Base-by-base conservation (phyloP, 1,140 invertebrate genomes). In the Ips typographus region DNA sequence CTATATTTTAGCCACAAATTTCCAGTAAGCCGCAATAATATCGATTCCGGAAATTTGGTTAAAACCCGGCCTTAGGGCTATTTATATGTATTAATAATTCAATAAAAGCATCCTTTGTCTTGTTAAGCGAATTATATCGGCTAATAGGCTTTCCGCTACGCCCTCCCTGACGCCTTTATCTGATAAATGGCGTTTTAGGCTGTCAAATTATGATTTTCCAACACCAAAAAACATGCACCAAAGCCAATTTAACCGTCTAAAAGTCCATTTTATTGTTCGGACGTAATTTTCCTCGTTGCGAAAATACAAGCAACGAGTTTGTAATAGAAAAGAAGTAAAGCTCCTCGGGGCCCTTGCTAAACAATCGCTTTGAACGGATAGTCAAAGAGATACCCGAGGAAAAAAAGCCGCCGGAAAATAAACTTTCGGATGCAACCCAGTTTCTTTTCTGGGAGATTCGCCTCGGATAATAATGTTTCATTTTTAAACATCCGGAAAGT, bases 391-490 rank as follows among this genome's bases (percentile, higher is more conserved):
- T 8, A 61, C 36, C 47, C 7, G 40, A 44, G 43, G 36, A 52
- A 52, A 62, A 62, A 63, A 52, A 63, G 36, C 36, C 7, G 61
- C 39, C n/a, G 8, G 41, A 59, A 40, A 63, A 63, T 63, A 63
- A 63, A 63, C 61, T 51, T 51, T 63, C 8, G 61, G 40, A 52
- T 52, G 22, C 49, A 63, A 63, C 49, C 47, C 22, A 52, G 38
- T 63, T 63, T 63, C 47, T 53, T 63, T 59, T 63, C 40, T 40
- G 58, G 40, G 49, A 41, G 40, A 52, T 40, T 47, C 43, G 5
- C 61, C 40, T 39, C 38, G 51, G 61, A 63, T 63, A 63, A 63
- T 63, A 63, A 52, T 63, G 61, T 63, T 63, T 52, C 61, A 63
- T 63, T 63, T 63, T 63, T 63, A 63, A 63, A 53, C 47, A 63